These are phyloP conservation scores for Varroa destructor DNA, from an alignment of 1,140 invertebrate genomes.

Conservation along the genomic window DNA sequence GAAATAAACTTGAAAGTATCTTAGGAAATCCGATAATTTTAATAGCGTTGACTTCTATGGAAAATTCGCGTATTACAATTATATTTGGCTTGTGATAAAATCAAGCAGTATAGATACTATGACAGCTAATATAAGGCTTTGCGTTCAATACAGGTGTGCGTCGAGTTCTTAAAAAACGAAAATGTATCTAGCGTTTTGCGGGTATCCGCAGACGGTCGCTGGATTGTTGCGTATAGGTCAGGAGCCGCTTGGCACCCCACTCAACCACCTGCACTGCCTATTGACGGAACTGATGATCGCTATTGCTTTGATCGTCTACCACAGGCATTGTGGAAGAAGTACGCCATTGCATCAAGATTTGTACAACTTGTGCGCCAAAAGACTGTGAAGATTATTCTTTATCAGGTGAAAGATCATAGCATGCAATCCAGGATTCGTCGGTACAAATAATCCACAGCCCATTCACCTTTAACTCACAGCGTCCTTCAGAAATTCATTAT, in stretches of 20 bases:
- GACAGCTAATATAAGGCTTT: no score
- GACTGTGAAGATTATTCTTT: conserved; percentile 24
- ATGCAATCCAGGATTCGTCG: no score
- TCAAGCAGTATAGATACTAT: no score
- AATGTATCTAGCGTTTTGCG: neutral
- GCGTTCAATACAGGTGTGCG: neutral
- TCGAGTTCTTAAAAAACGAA: conserved; percentile 18
- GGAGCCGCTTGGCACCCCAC: conserved; percentile 11
- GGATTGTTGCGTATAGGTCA: neutral
- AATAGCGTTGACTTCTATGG: no score
- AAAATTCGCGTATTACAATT: no score
- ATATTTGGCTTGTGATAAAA: no score
- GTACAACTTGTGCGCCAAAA: conserved; percentile 19
- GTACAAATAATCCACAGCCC: no score
- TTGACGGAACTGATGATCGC: conserved; percentile 10
- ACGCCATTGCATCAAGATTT: conserved; percentile 7
- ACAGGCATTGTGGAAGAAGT: conserved; percentile 9
- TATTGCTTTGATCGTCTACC: conserved; percentile 9
- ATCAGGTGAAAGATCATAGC: neutral
- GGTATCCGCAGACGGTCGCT: conserved; percentile 6
- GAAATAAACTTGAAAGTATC: no score
- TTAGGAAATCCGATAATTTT: no score
- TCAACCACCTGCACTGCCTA: neutral
- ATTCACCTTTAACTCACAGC: no score
- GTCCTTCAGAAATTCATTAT: no score